Evolutionary conservation across 2,113 vertebrate species (phyloP).

Genomic region (Gymnobelideus leadbeateri): DNA sequence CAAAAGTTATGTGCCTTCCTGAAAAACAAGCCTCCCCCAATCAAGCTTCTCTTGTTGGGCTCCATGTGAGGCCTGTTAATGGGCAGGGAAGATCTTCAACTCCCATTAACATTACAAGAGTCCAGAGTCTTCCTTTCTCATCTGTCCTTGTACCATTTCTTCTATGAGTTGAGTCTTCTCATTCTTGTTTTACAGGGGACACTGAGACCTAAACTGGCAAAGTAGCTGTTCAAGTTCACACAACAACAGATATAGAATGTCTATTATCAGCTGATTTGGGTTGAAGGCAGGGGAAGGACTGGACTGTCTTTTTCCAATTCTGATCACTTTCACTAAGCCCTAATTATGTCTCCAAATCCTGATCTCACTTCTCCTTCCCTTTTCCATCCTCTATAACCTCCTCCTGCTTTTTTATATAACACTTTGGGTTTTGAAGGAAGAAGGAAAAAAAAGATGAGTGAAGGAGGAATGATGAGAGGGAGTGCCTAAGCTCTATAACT

Average conservation of each 20-base stretch:
- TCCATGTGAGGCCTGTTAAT: no score
- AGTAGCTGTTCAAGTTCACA: neutral
- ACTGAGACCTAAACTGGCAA: neutral
- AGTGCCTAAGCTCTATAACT: rapidly evolving
- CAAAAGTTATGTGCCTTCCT: no score
- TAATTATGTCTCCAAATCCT: neutral
- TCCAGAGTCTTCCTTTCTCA: neutral
- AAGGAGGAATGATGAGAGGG: neutral
- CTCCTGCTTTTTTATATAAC: no score
- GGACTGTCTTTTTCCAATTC: neutral
- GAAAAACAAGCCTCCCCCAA: no score
- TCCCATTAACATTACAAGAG: neutral
- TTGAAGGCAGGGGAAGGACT: neutral
- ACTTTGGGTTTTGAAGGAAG: neutral
- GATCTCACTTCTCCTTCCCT: neutral
- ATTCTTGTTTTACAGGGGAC: neutral
- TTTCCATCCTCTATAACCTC: neutral
- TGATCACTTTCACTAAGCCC: neutral
- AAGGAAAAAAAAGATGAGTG: neutral
- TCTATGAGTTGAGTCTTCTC: neutral
- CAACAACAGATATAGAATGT: neutral
- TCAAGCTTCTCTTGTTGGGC: no score
- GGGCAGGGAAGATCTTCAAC: no score
- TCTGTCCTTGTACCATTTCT: neutral
- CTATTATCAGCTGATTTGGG: neutral